Percentiles rank a stretch among this genome's conserved stretches.
Conservation (phyloP, 2,113 vertebrate species). For the Grammomys surdaster region DNA sequence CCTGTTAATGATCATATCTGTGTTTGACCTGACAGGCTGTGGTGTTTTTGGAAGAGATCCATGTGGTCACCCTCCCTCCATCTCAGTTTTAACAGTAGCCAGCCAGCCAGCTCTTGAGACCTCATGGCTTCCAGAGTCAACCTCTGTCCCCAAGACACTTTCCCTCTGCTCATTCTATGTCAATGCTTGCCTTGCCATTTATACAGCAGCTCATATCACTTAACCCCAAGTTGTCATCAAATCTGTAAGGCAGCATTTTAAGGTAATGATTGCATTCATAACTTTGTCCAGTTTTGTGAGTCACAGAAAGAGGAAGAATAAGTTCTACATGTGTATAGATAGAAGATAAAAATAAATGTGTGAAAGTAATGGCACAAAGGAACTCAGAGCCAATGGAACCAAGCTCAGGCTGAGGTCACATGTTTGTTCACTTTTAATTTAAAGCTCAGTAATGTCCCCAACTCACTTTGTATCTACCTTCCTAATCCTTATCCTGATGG, state of each 20-base stretch:
- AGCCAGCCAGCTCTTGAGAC: no score
- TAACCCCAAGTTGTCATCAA: neutral
- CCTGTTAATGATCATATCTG: no score
- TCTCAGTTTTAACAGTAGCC: neutral
- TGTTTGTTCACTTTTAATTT: neutral
- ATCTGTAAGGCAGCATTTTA: neutral
- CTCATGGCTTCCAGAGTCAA: rapidly evolving
- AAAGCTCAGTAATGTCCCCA: neutral
- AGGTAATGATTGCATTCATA: neutral
- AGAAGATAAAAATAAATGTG: neutral
- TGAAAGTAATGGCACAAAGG: neutral
- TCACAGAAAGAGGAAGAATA: neutral
- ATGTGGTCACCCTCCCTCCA: neutral
- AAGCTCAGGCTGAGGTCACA: no score
- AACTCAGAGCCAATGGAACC: neutral
- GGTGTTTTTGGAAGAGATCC: neutral
- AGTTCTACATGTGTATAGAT: neutral
- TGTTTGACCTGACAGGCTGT: neutral
- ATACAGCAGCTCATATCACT: neutral
- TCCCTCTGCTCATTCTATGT: neutral
- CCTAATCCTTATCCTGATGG: neutral
- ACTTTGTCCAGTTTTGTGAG: neutral
- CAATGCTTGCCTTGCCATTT: neutral
- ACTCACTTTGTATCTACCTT: neutral
- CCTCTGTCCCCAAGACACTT: neutral